Conservation (phyloP, 1,140 invertebrate genomes). For the Dendrolimus kikuchii region DNA sequence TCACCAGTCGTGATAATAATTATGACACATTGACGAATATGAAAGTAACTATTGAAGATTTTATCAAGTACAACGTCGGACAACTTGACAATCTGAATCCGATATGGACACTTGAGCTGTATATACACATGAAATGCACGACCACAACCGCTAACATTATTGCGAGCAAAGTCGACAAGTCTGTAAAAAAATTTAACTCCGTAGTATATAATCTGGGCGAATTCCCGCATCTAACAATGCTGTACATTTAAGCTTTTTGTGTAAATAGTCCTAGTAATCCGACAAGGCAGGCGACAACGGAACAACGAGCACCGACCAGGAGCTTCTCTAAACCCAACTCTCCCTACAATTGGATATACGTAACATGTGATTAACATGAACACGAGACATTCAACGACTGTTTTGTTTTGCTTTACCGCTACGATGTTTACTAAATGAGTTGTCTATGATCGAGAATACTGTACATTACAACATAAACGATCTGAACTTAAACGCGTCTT, state of each 20-base stretch:
- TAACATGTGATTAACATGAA: constrained; percentile 68
- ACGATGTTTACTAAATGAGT: constrained; percentile 65
- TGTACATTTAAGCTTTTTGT: constrained; percentile 70
- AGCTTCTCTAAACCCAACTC: constrained; percentile 11
- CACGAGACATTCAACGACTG: constrained; percentile 52
- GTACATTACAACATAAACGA: constrained; percentile 42
- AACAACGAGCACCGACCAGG: constrained; percentile 30
- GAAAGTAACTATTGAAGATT: constrained; percentile 6
- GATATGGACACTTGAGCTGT: no score
- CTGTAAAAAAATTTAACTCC: constrained; percentile 50
- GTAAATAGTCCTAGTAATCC: constrained; percentile 55
- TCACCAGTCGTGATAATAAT: constrained; percentile 33
- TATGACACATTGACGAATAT: constrained; percentile 35
- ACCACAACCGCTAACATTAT: constrained; percentile 14
- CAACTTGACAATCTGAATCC: no score
- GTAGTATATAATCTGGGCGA: constrained; percentile 52
- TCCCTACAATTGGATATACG: constrained; percentile 30
- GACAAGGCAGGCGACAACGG: constrained; percentile 27
- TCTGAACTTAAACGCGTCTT: constrained; percentile 39
- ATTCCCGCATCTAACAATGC: constrained; percentile 67
- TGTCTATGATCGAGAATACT: constrained; percentile 34
- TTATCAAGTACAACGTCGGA: constrained; percentile 15
- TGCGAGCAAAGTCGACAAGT: constrained; percentile 32
- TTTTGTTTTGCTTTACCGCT: constrained; percentile 70
- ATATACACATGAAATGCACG: no score